A percentile compares a stretch with the other conserved stretches of the same genome.
Conservation (phyloP, 2,888 invertebrate species). For the Crioceris asparagi region DNA sequence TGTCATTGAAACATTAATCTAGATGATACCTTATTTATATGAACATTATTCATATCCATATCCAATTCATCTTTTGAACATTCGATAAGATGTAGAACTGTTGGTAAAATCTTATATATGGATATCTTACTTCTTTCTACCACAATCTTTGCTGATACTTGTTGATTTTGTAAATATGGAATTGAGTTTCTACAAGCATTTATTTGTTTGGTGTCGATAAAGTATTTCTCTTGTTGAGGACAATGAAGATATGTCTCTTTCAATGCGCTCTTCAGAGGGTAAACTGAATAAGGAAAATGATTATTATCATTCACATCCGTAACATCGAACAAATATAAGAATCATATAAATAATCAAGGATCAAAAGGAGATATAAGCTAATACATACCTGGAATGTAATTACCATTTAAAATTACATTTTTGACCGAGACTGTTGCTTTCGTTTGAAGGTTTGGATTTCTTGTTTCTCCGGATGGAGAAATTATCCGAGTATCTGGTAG, state of each 20-base stretch:
- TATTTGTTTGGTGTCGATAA: slow-evolving; percentile 15
- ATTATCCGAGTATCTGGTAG: no score
- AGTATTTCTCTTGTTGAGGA: slow-evolving; percentile 16
- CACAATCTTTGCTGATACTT: slow-evolving; percentile 10
- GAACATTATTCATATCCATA: slow-evolving; percentile 10
- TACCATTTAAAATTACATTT: no score
- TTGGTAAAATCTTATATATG: slow-evolving; percentile 20
- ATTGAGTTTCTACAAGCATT: slow-evolving; percentile 18
- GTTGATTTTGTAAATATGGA: slow-evolving; percentile 21
- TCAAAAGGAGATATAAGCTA: no score
- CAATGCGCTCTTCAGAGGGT: slow-evolving; percentile 5
- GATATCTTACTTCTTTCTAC: slow-evolving; percentile 16
- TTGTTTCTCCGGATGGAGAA: no score
- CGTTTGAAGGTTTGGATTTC: no score
- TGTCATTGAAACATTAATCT: background rate
- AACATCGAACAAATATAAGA: no score
- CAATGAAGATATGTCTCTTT: slow-evolving; percentile 9
- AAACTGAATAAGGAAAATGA: slow-evolving; percentile 10
- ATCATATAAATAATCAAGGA: no score
- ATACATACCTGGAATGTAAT: no score
- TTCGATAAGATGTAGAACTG: slow-evolving; percentile 21
- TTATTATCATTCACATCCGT: no score
- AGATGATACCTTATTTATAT: slow-evolving; percentile 21
- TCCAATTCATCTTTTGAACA: slow-evolving; percentile 19
- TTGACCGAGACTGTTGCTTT: no score